Base-by-base conservation (phyloP, 2,113 vertebrate species). In the Galemys pyrenaicus region DNA sequence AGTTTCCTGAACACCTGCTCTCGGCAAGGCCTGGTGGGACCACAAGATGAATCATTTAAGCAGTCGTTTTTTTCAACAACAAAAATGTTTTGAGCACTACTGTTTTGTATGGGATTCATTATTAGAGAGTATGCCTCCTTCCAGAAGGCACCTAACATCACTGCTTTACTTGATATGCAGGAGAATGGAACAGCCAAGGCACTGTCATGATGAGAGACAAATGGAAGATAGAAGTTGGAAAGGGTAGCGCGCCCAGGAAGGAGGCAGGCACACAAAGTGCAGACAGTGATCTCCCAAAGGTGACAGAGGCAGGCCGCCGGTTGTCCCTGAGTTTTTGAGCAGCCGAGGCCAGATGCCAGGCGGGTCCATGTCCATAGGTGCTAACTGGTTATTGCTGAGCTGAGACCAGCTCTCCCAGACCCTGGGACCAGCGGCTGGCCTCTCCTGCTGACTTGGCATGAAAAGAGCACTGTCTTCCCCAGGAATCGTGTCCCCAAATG, bases 1-100 rank as follows among this genome's bases (percentile, higher is more conserved):
- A 62, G 6, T 73, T 96, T 97, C 94, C 95, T 94, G 96, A 95
- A 71, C 97, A 97, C 95, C 97, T 96, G 95, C 77, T 83, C 79
- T 56, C 64, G 17, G 28, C 70, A 35, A 37, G 75, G 83, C 85
- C 46, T 32, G 74, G 37, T 37, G 62, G 35, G 26, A 77, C 83
- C 56, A 1, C 4, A 62, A 85, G 60, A 91, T 96, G 95, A 96
- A 86, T 96, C 97, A 97, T 95, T 93, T 71, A 32, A 67, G 60
- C 67, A 95, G 87, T 92, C 54, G 44, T 44, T 86, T 64, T 49
- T 35, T 60, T 93, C 28, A 71, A 65, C 80, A 74, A 86, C 24
- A 54, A 9, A 62, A 62, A 62, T 30, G 32, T 82, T n/a, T 82
- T 28, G 26, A 91, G 32, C 46, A 11, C 74, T 89, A 54, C 78